Evolutionary conservation across 2,888 invertebrate genomes (phyloP).

Genomic region (Napeogenes inachia): DNA sequence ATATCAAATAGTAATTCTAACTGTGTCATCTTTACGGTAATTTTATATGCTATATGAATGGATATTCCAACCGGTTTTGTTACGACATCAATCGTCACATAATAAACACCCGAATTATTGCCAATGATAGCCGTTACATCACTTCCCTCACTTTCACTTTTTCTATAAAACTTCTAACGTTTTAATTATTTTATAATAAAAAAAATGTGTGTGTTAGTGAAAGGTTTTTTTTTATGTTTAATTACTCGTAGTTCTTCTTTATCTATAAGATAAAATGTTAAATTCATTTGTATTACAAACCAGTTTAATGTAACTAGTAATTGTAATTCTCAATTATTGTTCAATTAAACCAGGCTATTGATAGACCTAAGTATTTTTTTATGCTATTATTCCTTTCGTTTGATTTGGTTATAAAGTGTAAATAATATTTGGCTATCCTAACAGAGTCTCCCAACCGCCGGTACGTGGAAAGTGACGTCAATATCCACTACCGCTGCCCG

Average conservation of each 20-base stretch:
- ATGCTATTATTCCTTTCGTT: no score
- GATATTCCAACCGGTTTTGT: conserved; percentile 44
- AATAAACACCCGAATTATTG: conserved; percentile 46
- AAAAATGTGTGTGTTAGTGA: no score
- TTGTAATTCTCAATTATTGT: no score
- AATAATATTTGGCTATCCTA: conserved; percentile 8
- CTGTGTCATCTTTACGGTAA: background rate
- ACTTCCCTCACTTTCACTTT: conserved; percentile 44
- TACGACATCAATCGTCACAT: conserved; percentile 57
- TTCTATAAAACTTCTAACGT: conserved; percentile 23
- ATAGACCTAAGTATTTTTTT: no score
- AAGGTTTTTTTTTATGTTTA: background rate
- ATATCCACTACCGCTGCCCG: conserved; percentile 94
- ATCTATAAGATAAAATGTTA: no score
- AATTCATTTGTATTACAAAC: no score
- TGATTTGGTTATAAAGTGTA: no score
- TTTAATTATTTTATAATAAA: background rate
- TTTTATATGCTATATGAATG: background rate
- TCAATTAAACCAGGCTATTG: no score
- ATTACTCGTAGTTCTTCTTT: background rate
- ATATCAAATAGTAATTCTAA: background rate
- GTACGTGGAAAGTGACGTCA: conserved; percentile 95
- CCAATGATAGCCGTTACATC: conserved; percentile 45
- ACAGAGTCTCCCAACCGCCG: conserved; percentile 88
- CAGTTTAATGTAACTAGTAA: no score